Percentiles rank a stretch among this genome's conserved stretches.
These are phyloP conservation scores for Leptodactylus fuscus DNA, from an alignment of 2,113 vertebrate genomes.

Conservation along the genomic window DNA sequence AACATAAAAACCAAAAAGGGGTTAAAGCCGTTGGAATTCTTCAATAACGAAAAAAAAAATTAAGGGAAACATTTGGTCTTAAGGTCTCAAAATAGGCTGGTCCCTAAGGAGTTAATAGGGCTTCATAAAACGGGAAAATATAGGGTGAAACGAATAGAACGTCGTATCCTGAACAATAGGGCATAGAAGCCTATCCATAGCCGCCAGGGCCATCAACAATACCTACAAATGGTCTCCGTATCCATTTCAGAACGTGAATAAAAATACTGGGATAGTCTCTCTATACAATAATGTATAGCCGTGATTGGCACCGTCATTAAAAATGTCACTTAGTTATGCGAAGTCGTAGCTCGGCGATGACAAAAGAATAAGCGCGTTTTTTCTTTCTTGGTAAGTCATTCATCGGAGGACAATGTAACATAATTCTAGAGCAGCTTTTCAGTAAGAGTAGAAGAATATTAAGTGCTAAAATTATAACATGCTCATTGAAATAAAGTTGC, in stretches of 20 bases:
- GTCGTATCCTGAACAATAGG: background rate
- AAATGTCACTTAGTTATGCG: slow-evolving; percentile 18
- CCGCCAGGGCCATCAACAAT: background rate
- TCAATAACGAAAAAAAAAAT: too few relatives aligned
- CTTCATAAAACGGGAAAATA: background rate
- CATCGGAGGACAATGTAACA: slow-evolving; percentile 21
- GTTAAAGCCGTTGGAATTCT: too few relatives aligned
- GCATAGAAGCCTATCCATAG: background rate
- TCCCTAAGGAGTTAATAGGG: background rate
- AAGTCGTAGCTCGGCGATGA: background rate
- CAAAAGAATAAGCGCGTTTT: background rate
- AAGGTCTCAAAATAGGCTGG: too few relatives aligned
- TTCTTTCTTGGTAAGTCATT: slow-evolving; percentile 6
- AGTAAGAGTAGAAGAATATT: background rate
- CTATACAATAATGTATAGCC: slow-evolving; percentile 4
- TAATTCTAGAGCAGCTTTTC: slow-evolving; percentile 21
- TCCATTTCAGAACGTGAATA: background rate
- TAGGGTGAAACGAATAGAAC: background rate
- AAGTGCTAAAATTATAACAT: slow-evolving; percentile 23
- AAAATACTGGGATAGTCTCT: background rate
- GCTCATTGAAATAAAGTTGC: slow-evolving; percentile 4
- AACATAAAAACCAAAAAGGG: too few relatives aligned
- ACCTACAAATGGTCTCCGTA: background rate
- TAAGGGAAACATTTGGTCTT: too few relatives aligned
- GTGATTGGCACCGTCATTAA: background rate